These are phyloP conservation scores for Eptatretus atami DNA, from an alignment of 2,797 vertebrate genomes.

Conservation along the genomic window DNA sequence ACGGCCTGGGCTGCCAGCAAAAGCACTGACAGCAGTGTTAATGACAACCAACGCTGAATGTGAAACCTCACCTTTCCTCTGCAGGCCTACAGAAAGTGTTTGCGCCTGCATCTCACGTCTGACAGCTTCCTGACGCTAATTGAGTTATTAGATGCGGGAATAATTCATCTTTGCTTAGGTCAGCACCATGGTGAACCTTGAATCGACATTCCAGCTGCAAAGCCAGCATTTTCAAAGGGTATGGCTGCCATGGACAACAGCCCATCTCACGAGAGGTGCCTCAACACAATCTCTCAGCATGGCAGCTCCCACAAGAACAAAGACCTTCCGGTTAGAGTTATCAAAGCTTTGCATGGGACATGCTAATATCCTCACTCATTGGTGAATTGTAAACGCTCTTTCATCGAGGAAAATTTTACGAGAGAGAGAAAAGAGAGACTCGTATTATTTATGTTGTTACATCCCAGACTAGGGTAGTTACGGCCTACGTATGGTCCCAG, in stretches of 20 bases:
- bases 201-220: conserved; percentile 5
- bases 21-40: conserved; percentile 1
- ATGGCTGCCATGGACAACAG: conserved; percentile 4
- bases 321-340: not conserved
- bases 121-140: conserved; percentile 4
- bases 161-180: conserved; percentile 5
- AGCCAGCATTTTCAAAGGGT: not conserved
- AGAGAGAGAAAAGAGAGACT: too few species aligned
- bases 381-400: too few species aligned
- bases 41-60: conserved; percentile 1
- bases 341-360: conserved; percentile 1
- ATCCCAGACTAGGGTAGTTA: too few species aligned
- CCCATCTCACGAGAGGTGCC: conserved; percentile 3
- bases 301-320: not conserved
- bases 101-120: conserved; percentile 3
- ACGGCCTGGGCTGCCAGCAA: not conserved
- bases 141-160: conserved; percentile 6
- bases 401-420: too few species aligned
- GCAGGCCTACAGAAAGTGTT: conserved; percentile 4
- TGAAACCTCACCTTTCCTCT: not conserved
- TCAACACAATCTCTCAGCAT: not conserved
- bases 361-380: too few species aligned
- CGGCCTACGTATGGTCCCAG: too few species aligned
- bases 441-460: too few species aligned
- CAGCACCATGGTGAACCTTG: conserved; percentile 5